phyloP scores from a whole-genome alignment of 1,140 invertebrate species.

The Calephelis nemesis region DNA sequence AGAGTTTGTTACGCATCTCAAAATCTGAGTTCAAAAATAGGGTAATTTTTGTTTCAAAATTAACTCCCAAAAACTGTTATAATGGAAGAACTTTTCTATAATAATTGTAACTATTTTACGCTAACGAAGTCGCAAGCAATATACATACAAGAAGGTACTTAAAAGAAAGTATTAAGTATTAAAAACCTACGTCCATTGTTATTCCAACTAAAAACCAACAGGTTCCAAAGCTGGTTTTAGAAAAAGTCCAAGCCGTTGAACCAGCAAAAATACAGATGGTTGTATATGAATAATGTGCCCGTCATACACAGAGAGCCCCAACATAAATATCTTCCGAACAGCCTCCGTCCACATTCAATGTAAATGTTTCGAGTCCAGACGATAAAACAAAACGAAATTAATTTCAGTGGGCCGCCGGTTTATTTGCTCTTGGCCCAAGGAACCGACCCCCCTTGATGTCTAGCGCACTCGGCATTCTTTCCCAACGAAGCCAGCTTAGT shows the following conservation, averaged over 20 bases:
- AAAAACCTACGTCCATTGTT: too few species aligned
- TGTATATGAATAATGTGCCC: constrained; percentile 72
- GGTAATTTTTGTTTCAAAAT: too few species aligned
- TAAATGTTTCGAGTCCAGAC: constrained; percentile 73
- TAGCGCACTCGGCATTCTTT: constrained; percentile 53
- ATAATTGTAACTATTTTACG: too few species aligned
- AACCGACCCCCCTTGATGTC: constrained; percentile 65
- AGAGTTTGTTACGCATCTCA: too few species aligned
- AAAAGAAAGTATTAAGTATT: too few species aligned
- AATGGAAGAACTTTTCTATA: too few species aligned
- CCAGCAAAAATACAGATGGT: constrained; percentile 65
- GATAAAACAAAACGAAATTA: constrained; percentile 77
- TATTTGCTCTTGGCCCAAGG: constrained; percentile 57
- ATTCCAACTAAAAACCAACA: background rate
- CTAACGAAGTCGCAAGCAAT: too few species aligned
- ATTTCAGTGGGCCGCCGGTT: constrained; percentile 69
- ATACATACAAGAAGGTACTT: too few species aligned
- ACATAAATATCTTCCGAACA: constrained; percentile 73
- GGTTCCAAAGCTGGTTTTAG: constrained; percentile 21
- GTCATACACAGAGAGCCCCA: constrained; percentile 66
- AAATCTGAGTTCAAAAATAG: too few species aligned
- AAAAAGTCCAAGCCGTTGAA: constrained; percentile 50
- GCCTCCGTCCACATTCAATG: constrained; percentile 74
- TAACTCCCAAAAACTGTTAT: too few species aligned
- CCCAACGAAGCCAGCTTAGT: constrained; percentile 49